Evolutionary conservation across 2,113 vertebrate genomes (phyloP), one percentile per base, ranked within the genome.

Genomic region (Chaenogobius annularis): DNA sequence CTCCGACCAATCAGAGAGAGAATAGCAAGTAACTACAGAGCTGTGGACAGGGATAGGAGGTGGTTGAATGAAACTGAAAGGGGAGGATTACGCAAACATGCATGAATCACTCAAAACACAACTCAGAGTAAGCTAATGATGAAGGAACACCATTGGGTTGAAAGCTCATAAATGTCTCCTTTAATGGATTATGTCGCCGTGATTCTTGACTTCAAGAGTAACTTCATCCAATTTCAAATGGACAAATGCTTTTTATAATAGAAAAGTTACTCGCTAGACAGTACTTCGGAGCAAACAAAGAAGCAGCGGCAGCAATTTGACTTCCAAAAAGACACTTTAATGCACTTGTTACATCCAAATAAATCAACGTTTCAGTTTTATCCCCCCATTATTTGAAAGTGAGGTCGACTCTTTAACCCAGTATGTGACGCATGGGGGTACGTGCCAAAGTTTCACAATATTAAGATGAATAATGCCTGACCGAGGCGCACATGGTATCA

Each of bases 401-500:
- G 13, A 77, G 52, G 72, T 69, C 62, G 62, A 75, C 66, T 83
- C 77, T 76, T 83, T 31, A 78, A 72, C 61, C 74, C 71, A 64
- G 82, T 81, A 61, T 66, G 9, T 1, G 63, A 83, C 83, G 77
- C 85, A 75, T 61, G 73, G 35, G 22, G 12, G 1, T 61, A 44
- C 81, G 47, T 68, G 23, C 68, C 72, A 65, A 86, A 85, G 82
- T 88, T 88, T 67, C 54, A 20, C 77, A 72, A 75, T 77, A 83
- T 86, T 84, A 83, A 80, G 82, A 84, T 87, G 71, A 90, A 80
- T 83, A 86, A 86, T 80, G 75, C 63, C 15, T 73, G 70, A 65
- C 40, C 22, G 58, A 69, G 72, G 75, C 67, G 81, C 70, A 69
- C 67, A 68, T 64, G 19, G 79, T 78, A 69, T 85, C 81, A 77